Evolutionary conservation across 2,113 vertebrate species (phyloP), one percentile per base, ranked within the genome.

Genomic region (Crotophaga sulcirostris): DNA sequence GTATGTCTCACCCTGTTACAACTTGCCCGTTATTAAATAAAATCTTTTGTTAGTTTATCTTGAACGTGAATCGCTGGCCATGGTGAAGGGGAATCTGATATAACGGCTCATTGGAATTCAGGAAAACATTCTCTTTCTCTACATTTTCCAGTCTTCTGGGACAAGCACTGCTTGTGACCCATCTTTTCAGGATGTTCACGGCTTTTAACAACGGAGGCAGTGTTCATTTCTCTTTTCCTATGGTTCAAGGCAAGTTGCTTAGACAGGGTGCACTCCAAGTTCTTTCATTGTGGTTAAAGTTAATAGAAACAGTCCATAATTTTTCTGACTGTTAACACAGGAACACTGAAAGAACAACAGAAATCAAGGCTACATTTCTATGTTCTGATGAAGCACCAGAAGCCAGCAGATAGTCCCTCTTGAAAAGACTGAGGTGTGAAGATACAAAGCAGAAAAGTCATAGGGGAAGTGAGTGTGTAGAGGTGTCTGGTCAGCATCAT

Each of bases 1-100:
- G 26, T 87, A 78, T 68, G 38, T 56, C 82, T 91, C 81, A 89
- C 75, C 58, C 51, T 92, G 86, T 70, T 96, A 93, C 74, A 90
- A 89, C 81, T 90, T 94, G 86, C 56, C 54, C 88, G 34, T 49
- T 59, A 78, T 73, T 91, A 70, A 94, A 83, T 79, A 93, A 94
- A 90, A 93, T 78, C 31, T 60, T 92, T 84, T 89, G 58, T 94
- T 95, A 54, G 67, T 89, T 96, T 94, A 76, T 68, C 84, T 84
- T 84, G 73, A 87, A 76, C 42, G 29, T 52, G 90, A 90, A 94
- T 95, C 89, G 63, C 56, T 94, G 67, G 47, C 11, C 55, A 40
- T 6, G 8, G 52, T 33, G 58, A 77, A 88, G 47, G 47, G 18
- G 44, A 80, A 87, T 89, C 91, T 52, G 54, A 91, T 73, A 69